These are phyloP conservation scores for Ectemnius cavifrons DNA, from an alignment of 2,888 invertebrate genomes.

Conservation along the genomic window DNA sequence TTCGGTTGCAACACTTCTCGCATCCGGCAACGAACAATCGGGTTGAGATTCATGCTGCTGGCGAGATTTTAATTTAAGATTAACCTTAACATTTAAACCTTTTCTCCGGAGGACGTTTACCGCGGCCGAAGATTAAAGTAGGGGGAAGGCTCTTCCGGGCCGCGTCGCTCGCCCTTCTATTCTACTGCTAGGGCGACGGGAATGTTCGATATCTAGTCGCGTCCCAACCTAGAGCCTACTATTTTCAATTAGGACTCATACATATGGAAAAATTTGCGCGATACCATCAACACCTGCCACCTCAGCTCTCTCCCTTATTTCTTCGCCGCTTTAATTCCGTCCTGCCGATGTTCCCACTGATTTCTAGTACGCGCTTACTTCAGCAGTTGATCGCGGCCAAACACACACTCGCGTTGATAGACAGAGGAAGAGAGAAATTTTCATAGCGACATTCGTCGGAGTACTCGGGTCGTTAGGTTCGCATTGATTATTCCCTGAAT, in stretches of 20 bases:
- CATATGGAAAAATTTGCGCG: no score
- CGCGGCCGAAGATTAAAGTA: slow-evolving; percentile 43
- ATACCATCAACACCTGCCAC: background rate
- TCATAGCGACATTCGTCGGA: slow-evolving; percentile 18
- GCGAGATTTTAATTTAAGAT: slow-evolving; percentile 36
- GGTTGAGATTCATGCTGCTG: slow-evolving; percentile 41
- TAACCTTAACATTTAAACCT: slow-evolving; percentile 51
- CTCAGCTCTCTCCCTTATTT: background rate
- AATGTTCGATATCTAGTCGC: slow-evolving; percentile 32
- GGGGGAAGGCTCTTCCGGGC: slow-evolving; percentile 23
- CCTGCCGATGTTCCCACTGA: background rate
- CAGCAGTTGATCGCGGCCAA: slow-evolving; percentile 6
- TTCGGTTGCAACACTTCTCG: no score
- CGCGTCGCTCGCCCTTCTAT: slow-evolving; percentile 22
- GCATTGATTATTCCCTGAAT: slow-evolving; percentile 52
- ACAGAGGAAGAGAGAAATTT: background rate
- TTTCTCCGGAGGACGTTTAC: slow-evolving; percentile 38
- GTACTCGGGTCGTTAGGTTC: slow-evolving; percentile 37
- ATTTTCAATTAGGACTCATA: no score
- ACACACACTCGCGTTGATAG: background rate
- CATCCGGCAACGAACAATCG: slow-evolving; percentile 11
- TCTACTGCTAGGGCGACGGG: slow-evolving; percentile 13
- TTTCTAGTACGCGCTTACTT: background rate
- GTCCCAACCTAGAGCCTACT: slow-evolving; percentile 2
- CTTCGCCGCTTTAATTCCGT: slow-evolving; percentile 1